These are phyloP conservation scores for Microplitis manilae DNA, from an alignment of 2,888 invertebrate genomes.

Conservation along the genomic window DNA sequence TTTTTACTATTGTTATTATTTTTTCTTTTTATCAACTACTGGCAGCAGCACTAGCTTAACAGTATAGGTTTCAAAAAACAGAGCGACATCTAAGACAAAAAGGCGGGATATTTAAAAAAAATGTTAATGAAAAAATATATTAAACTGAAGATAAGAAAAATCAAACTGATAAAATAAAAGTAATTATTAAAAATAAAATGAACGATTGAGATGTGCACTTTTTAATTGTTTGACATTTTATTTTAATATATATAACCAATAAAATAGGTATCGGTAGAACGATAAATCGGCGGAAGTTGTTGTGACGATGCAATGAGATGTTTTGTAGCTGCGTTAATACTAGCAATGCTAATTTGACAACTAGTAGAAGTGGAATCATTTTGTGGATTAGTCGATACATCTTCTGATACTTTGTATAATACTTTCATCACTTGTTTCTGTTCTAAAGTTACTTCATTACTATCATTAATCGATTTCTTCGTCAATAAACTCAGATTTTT, in stretches of 20 bases:
- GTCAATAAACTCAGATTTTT: slow-evolving; percentile 61
- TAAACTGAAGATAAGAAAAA: too few relatives aligned
- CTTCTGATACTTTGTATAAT: slow-evolving; percentile 63
- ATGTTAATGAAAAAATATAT: too few relatives aligned
- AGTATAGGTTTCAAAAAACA: too few relatives aligned
- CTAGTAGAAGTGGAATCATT: slow-evolving; percentile 52
- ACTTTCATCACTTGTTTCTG: slow-evolving; percentile 59
- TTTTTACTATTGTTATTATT: too few relatives aligned
- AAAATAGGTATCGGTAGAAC: slow-evolving; percentile 59
- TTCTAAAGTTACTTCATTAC: slow-evolving; percentile 47
- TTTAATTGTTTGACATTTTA: too few relatives aligned
- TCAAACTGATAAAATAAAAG: too few relatives aligned
- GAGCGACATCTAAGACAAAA: too few relatives aligned
- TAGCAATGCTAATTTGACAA: slow-evolving; percentile 58
- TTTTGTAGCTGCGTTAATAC: slow-evolving; percentile 63
- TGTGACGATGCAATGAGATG: slow-evolving; percentile 61
- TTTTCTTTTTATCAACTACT: too few relatives aligned
- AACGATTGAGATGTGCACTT: too few relatives aligned
- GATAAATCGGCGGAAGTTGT: slow-evolving; percentile 63
- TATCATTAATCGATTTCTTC: slow-evolving; percentile 50
- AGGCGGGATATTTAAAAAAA: too few relatives aligned
- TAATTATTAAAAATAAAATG: too few relatives aligned
- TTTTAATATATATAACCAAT: slow-evolving; percentile 59
- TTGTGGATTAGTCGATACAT: slow-evolving; percentile 40
- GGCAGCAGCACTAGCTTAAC: too few relatives aligned